These are phyloP conservation scores for Oppia nitens DNA, from an alignment of 1,140 invertebrate species.

Conservation along the genomic window DNA sequence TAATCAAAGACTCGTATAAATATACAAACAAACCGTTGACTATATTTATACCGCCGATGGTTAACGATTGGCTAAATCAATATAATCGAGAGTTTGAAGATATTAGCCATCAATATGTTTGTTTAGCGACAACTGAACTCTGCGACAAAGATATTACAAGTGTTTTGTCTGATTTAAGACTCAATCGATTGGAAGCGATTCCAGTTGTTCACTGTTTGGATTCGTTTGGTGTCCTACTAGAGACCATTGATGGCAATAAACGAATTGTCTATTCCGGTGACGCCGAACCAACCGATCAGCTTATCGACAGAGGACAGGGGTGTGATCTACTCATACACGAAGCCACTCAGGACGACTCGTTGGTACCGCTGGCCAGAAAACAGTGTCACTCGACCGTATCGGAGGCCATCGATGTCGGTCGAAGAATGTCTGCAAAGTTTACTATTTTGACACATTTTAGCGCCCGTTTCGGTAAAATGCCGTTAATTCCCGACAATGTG, in stretches of 20 bases:
- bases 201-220: constrained; percentile 18
- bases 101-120: constrained; percentile 2
- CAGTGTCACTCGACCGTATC: constrained; percentile 27
- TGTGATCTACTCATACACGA: constrained; percentile 90
- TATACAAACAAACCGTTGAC: constrained; percentile 2
- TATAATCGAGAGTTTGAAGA: not conserved
- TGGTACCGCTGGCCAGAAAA: constrained; percentile 31
- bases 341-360: constrained; percentile 84
- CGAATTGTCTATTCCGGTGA: constrained; percentile 33
- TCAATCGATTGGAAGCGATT: constrained; percentile 1
- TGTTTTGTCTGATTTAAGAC: not conserved
- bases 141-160: not conserved
- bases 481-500: constrained; percentile 42
- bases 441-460: constrained; percentile 90
- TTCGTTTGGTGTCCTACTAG: constrained; percentile 47
- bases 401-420: constrained; percentile 65
- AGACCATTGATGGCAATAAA: constrained; percentile 29
- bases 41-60: constrained; percentile 7
- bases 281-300: constrained; percentile 25
- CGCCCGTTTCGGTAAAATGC: constrained; percentile 80
- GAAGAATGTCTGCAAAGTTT: constrained; percentile 63
- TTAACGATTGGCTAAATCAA: constrained; percentile 1
- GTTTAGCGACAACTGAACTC: not conserved
- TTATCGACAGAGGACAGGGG: constrained; percentile 38
- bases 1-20: constrained; percentile 42